phyloP scores from a whole-genome alignment of 2,888 invertebrate species.

The Prosopocoilus inquinatus region DNA sequence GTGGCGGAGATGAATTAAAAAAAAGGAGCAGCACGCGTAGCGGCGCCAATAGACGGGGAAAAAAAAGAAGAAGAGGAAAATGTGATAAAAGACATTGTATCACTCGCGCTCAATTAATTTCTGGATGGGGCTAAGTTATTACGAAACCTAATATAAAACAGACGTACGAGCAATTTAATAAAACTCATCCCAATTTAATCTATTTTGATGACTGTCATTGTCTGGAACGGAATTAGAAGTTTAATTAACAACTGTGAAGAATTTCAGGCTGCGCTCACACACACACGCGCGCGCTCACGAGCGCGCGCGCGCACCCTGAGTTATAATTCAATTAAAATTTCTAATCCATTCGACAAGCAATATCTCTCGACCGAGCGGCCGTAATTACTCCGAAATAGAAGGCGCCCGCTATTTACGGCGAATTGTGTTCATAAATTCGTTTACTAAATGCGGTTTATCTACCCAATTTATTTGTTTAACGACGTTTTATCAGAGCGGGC shows the following conservation, averaged over 20 bases:
- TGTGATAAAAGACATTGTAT: constrained; percentile 20
- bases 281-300: constrained; percentile 7
- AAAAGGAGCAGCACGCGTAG: no score
- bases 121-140: constrained; percentile 38
- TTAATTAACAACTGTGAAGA: constrained; percentile 47
- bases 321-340: constrained; percentile 35
- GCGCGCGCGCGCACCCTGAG: constrained; percentile 16
- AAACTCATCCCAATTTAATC: constrained; percentile 51
- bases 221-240: constrained; percentile 50
- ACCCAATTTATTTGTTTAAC: constrained; percentile 41
- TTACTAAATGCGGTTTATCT: constrained; percentile 39
- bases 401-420: constrained; percentile 27
- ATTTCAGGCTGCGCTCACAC: constrained; percentile 27
- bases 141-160: constrained; percentile 42
- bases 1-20: background rate
- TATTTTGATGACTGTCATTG: constrained; percentile 51
- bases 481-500: constrained; percentile 35
- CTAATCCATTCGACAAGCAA: constrained; percentile 41
- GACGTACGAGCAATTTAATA: constrained; percentile 48
- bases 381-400: constrained; percentile 38
- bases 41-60: background rate
- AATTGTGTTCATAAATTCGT: constrained; percentile 39
- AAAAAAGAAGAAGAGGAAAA: constrained; percentile 5
- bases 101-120: constrained; percentile 41
- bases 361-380: constrained; percentile 39